Percentiles rank a stretch among this genome's conserved stretches.
Evolutionary conservation across 2,888 invertebrate genomes (phyloP).

Genomic region (Ptychoptera contaminata): DNA sequence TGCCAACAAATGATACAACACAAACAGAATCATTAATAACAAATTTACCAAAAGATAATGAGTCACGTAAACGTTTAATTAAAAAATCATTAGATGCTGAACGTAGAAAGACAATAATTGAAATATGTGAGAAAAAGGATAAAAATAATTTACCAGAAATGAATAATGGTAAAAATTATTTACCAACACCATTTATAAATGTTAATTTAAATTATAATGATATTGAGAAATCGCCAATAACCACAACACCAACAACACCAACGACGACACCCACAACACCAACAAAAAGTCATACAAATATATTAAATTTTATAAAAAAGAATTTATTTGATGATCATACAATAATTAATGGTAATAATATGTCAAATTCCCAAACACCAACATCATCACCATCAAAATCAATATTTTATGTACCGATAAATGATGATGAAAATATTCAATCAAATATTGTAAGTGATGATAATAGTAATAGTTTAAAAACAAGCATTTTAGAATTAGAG

Average conservation of each 20-base stretch:
- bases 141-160: constrained; percentile 6
- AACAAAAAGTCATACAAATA: constrained; percentile 20
- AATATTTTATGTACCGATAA: constrained; percentile 23
- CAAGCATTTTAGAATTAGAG: too few relatives aligned
- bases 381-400: constrained; percentile 16
- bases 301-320: constrained; percentile 30
- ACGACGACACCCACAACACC: constrained; percentile 8
- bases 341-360: too few relatives aligned
- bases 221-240: not conserved
- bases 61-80: too few relatives aligned
- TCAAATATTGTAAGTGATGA: not conserved
- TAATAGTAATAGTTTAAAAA: not conserved
- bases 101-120: constrained; percentile 8
- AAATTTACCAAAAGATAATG: too few relatives aligned
- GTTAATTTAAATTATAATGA: constrained; percentile 5
- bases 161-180: not conserved
- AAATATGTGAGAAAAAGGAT: constrained; percentile 8
- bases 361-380: constrained; percentile 3
- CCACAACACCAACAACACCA: constrained; percentile 6
- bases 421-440: constrained; percentile 4
- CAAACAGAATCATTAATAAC: too few relatives aligned
- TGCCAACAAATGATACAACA: too few relatives aligned
- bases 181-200: constrained; percentile 8
- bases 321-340: constrained; percentile 21
- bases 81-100: not conserved